Conservation (phyloP, 2,797 vertebrate genomes). For the Alfaro cultratus region DNA sequence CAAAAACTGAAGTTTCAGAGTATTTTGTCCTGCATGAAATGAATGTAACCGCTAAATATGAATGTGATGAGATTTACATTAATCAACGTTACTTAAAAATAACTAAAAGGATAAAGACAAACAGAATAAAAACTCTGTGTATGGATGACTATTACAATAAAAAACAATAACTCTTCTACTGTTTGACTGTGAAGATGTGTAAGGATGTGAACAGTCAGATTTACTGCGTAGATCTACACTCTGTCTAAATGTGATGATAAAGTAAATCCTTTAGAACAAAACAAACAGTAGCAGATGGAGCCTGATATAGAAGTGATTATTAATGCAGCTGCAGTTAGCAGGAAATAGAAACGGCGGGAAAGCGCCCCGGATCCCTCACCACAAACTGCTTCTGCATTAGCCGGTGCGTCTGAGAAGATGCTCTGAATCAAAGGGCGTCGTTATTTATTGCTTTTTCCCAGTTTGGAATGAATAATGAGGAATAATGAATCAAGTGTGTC, state of each 20-base stretch:
- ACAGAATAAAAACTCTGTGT: not conserved
- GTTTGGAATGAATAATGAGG: conserved; percentile 28
- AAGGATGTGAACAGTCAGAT: not conserved
- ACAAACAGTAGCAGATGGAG: not conserved
- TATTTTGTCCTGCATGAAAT: not conserved
- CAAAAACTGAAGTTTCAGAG: not conserved
- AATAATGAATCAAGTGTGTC: conserved; percentile 23
- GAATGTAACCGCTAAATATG: not conserved
- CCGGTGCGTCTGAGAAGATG: conserved; percentile 2
- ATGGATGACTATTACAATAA: not conserved
- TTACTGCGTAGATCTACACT: not conserved
- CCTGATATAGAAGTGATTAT: not conserved
- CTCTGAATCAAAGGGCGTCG: conserved; percentile 2
- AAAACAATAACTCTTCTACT: not conserved
- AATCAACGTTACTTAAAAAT: not conserved
- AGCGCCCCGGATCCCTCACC: not conserved
- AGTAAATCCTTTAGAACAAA: not conserved
- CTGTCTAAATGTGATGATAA: not conserved
- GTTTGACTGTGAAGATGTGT: not conserved
- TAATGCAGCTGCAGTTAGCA: not conserved
- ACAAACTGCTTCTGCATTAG: not conserved
- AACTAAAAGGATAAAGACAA: not conserved
- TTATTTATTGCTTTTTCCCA: conserved; percentile 19
- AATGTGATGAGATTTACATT: not conserved
- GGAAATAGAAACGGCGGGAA: conserved; percentile 8